These are phyloP conservation scores for Pterocles orientalis DNA, from an alignment of 2,113 vertebrate genomes.

Conservation along the genomic window DNA sequence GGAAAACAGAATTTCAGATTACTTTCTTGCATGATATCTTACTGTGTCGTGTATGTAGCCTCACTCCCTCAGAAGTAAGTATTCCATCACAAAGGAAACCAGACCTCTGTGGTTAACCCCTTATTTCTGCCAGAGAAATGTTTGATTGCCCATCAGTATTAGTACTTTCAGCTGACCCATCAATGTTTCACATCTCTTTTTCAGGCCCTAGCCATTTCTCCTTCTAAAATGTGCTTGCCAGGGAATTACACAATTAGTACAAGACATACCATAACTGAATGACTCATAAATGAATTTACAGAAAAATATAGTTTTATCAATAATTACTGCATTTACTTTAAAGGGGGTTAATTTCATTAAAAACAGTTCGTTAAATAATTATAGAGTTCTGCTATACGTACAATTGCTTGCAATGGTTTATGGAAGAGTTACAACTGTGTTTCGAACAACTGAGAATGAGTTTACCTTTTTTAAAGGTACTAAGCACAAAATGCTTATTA, in stretches of 20 bases:
- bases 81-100: neutral
- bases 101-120: neutral
- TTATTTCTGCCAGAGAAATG: neutral
- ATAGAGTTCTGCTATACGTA: neutral
- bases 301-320: neutral
- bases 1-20: neutral
- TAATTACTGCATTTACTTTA: neutral
- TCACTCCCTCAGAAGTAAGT: neutral
- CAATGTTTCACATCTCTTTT: neutral
- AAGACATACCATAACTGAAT: neutral
- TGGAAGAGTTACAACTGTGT: neutral
- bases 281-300: neutral
- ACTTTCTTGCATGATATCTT: neutral
- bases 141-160: neutral
- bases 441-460: neutral
- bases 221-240: neutral
- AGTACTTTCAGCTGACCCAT: neutral
- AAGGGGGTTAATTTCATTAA: neutral
- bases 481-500: neutral
- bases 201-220: neutral
- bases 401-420: neutral
- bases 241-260: neutral
- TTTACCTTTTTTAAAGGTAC: neutral
- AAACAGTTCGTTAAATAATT: conserved; percentile 24
- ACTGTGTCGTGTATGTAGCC: rapidly evolving